Base-by-base conservation (phyloP, 2,888 invertebrate genomes). In the Oegoconia quadripuncta region DNA sequence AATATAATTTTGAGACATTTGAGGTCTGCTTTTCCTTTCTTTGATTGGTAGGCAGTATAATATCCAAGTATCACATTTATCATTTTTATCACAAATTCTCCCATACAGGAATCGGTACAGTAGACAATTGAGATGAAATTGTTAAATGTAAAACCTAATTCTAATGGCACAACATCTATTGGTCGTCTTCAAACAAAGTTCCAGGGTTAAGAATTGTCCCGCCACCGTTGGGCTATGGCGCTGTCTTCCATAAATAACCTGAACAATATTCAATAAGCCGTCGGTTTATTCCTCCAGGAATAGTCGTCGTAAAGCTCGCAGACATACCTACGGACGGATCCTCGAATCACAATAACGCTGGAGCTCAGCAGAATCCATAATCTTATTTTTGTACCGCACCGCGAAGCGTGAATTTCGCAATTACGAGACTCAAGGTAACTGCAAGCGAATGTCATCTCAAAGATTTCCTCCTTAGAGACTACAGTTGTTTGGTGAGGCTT, bases 341-440 rank as follows among this genome's bases (percentile, higher is more conserved):
- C 84, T 84, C 86, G 86, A 87, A 87, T 87, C 86, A 86, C 82
- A 87, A 87, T 86, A 87, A 82, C 84, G 76, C 72, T 70, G 72
- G 74, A 82, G 73, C 86, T 87, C 86, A 84, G 79, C 79, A 68
- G 87, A 87, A 87, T 87, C 86, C 87, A 87, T 86, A 87, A 87
- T 84, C 87, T 87, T 87, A 87, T 87, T 87, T 86, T 87, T 86
- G 87, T 84, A 84, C 86, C 81, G 86, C 86, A 80, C 86, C 74
- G 64, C 78, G 79, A 73, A 87, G 87, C 87, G 86, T 87, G 83
- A 86, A 86, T 86, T 87, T 86, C 79, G 86, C 86, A 87, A 87
- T 87, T 86, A 86, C 75, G 75, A 73, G 72, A 67, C 59, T 63
- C 47, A 43, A 47, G 47, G 44, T 45, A 33, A 39, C 38, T 44